Base-by-base conservation (phyloP, 2,797 vertebrate genomes). In the Halcyon leucocephala region DNA sequence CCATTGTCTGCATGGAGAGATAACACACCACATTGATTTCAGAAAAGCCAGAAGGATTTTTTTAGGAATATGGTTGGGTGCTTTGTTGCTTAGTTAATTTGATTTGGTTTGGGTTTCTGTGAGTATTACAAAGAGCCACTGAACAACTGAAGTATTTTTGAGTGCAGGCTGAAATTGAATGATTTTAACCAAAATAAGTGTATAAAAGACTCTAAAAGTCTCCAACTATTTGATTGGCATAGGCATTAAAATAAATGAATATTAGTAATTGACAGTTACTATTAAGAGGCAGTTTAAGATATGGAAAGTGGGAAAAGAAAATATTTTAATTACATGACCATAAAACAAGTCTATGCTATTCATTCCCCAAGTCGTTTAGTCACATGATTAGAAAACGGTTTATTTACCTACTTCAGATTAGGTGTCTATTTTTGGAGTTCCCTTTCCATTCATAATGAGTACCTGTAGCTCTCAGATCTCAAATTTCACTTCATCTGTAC, bases 101-200 rank as follows among this genome's bases (percentile, higher is more conserved):
- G 2, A 3, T 54, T 78, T 61, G 4, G 1, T 33, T 86, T 57
- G 0, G 0, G 3, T 25, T 74, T 49, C 48, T 26, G 31, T 39
- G 12, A 52, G 2, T 65, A 22, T 61, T 61, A 42, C 5, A 76
- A 58, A 21, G 14, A 3, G 6, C 4, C 22, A 58, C 26, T 28
- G 24, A 35, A 31, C 44, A 93, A 61, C 14, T 8, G 9, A 76
- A 65, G 17, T 48, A 37, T 37, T 77, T 67, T 39, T 65, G 33
- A 76, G 28, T 76, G 15, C 17, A 72, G 20, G 31, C 12, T 82
- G 46, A 87, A 87, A 82, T 0, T 0, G 6, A 48, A 13, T 52
- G 33, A n/a, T 76, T 65, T 85, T 44, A 82, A 76, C 3, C 6
- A 26, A 62, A 73, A n/a, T 10, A 64, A 41, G 1, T 42, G 77